Conservation (phyloP, 2,888 invertebrate species). For the Galerucella calmariensis region DNA sequence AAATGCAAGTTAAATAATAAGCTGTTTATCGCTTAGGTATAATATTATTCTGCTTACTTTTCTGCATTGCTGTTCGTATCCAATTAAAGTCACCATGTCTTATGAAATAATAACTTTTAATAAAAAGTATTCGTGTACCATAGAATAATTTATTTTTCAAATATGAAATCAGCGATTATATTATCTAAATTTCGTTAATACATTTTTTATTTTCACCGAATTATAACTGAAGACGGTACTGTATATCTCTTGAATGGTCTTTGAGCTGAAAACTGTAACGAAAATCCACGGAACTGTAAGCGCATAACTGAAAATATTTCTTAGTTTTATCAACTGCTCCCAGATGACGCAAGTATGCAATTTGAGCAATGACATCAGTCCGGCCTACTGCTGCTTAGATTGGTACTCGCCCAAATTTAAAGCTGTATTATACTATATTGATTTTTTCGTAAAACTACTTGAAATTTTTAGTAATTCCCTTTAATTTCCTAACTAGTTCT, state of each 20-base stretch:
- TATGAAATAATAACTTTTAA: no score
- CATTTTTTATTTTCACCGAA: no score
- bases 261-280: constrained; percentile 30
- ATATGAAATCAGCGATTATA: no score
- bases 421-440: constrained; percentile 54
- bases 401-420: constrained; percentile 57
- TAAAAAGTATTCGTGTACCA: no score
- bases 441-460: constrained; percentile 53
- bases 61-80: no score
- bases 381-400: constrained; percentile 32
- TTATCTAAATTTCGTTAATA: no score
- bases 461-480: constrained; percentile 45
- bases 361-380: constrained; percentile 28
- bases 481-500: constrained; percentile 36
- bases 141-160: no score
- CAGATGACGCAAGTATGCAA: constrained; percentile 32
- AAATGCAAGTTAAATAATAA: no score
- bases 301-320: constrained; percentile 19
- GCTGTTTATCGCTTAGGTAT: no score
- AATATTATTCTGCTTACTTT: no score
- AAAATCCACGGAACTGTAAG: constrained; percentile 1
- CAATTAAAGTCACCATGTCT: no score
- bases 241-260: neutral
- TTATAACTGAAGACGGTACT: constrained; percentile 8
- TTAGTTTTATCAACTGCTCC: constrained; percentile 26